A percentile compares a stretch with the other conserved stretches of the same genome.
Conservation (phyloP, 2,888 invertebrate genomes). For the Theodoxus fluviatilis region DNA sequence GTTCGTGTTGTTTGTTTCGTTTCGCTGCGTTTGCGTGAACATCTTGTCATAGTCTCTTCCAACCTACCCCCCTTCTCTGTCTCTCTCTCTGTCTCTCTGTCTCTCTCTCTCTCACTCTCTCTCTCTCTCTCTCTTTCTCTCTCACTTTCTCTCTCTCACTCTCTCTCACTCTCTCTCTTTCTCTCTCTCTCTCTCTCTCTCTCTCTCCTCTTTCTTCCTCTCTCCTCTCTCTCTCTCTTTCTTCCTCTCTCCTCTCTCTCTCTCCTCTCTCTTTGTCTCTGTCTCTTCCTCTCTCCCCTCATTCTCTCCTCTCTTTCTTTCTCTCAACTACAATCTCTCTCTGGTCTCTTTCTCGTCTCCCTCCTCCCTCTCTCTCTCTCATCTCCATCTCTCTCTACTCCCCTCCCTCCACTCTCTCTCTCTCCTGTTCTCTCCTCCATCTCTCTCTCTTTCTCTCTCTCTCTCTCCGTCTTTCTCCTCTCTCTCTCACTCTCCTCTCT, state of each 20-base stretch:
- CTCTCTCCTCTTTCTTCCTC: neutral
- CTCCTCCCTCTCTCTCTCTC: neutral
- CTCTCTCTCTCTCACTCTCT: constrained; percentile 11
- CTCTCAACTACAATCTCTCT: neutral
- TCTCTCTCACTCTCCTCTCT: too few relatives aligned
- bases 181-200: neutral
- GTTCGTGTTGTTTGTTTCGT: too few relatives aligned
- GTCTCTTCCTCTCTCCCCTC: neutral
- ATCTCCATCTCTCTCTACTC: neutral
- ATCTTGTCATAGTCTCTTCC: too few relatives aligned
- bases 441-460: neutral
- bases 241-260: neutral
- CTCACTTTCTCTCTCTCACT: constrained; percentile 1
- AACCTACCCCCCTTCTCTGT: constrained; percentile 13
- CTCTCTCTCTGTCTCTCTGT: constrained; percentile 7
- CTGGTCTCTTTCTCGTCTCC: neutral
- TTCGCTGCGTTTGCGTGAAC: too few relatives aligned
- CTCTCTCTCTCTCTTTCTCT: neutral
- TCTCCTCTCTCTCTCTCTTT: neutral
- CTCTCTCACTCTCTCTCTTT: constrained; percentile 1
- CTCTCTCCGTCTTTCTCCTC: neutral
- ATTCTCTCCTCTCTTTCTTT: neutral
- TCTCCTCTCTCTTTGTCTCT: neutral
- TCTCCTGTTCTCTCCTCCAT: neutral
- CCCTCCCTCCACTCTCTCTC: too few relatives aligned